Base-by-base conservation (phyloP, 2,888 invertebrate genomes). In the Zootermopsis nevadensis region DNA sequence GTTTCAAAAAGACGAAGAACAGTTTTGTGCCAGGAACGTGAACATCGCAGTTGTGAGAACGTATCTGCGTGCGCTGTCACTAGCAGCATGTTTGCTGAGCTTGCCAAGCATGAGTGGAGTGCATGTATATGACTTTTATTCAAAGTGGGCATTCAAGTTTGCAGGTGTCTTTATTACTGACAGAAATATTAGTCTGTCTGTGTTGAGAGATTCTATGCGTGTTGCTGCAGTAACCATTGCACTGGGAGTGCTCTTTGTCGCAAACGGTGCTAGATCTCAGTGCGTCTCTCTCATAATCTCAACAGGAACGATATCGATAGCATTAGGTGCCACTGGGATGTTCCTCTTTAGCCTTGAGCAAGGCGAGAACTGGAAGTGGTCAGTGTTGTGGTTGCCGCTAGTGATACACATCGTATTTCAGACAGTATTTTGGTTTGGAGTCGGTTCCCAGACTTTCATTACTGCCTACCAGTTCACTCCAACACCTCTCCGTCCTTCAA, bases 291-390 rank as follows among this genome's bases (percentile, higher is more conserved):
- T 79, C 55, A 79, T 79, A 15, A 33, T 31, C 30, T 79, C 55
- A n/a, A 35, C 30, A 8, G 55, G 33, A 22, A 24, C 30, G 30
- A 60, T 53, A 22, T 55, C 60, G 33, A 22, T 79, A 42, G 60
- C 33, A 12, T 60, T 79, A 8, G n/a, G 53, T 12, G 31, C 79
- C 2, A 79, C 60, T 30, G 79, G 79, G 12, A 22, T 79, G 24
- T 60, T 31, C 33, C 55, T 79, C 53, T 79, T 79, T 33, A n/a
- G 79, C 33, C 22, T 79, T 2, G 79, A 79, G 15, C 79, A 79
- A n/a, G 55, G 55, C 12, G 79, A 79, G 79, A 79, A 79, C 10
- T 79, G 79, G 79, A 79, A 24, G 0, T 79, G 79, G 79, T 33
- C 55, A 30, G 79, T 79, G 30, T 60, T 60, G 8, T 79, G 79